Evolutionary conservation across 2,888 invertebrate species (phyloP).

Genomic region (Stictocephala bisonia): DNA sequence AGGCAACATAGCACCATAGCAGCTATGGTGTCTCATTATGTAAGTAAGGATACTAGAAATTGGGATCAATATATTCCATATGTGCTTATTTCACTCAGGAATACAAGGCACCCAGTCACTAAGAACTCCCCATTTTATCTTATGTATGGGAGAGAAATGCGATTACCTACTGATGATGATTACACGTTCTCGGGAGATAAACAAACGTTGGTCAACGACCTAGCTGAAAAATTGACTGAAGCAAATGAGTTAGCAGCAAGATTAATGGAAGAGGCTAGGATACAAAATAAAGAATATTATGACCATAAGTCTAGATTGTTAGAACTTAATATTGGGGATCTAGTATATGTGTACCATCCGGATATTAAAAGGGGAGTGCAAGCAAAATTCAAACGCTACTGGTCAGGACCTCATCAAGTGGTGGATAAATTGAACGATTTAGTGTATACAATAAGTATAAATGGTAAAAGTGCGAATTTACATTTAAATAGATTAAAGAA

Average conservation of each 20-base stretch:
- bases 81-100: too few relatives aligned
- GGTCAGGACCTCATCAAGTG: conserved; percentile 25
- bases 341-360: not conserved
- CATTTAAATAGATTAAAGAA: conserved; percentile 14
- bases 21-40: too few relatives aligned
- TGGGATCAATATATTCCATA: too few relatives aligned
- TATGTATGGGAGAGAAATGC: not conserved
- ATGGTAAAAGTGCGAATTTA: not conserved
- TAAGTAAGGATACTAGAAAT: too few relatives aligned
- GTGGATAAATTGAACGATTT: not conserved
- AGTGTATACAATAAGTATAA: not conserved
- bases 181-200: not conserved
- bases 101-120: not conserved
- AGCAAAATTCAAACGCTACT: conserved; percentile 1
- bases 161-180: not conserved
- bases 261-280: not conserved
- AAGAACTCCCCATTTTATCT: conserved; percentile 2
- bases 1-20: too few relatives aligned
- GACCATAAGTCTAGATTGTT: not conserved
- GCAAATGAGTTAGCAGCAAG: not conserved
- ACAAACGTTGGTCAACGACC: not conserved
- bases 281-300: not conserved
- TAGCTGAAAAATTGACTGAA: not conserved
- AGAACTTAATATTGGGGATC: not conserved
- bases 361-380: not conserved